Base-by-base conservation (phyloP, 1,140 invertebrate species). In the Psilanteris sp. region DNA sequence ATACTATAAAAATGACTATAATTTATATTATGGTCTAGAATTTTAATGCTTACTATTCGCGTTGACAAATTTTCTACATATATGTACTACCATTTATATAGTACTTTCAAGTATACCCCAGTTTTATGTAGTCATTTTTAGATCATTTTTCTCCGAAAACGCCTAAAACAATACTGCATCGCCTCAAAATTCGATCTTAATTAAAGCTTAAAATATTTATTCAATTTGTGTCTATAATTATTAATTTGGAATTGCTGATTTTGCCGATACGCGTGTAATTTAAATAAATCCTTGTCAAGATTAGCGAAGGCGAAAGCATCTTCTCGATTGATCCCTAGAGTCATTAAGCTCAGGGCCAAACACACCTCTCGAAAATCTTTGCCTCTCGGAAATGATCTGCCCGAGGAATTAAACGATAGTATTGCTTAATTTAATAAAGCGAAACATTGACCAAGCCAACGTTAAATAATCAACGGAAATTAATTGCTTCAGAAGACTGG, bases 341-440 rank as follows among this genome's bases (percentile, higher is more conserved):
- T 50, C 64, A 68, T 68, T 57, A 48, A 50, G 36, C 24, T 26
- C 24, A 31, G 34, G 24, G 14, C 34, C 18, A 67, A 9, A 43
- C 39, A 37, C 32, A 13, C 31, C 36, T 55, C 29, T 36, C 15
- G 50, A n/a, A n/a, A n/a, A n/a, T n/a, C n/a, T n/a, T n/a, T n/a
- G 18, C 24, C 37, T 48, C 24, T 39, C 16, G 43, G 11, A 57
- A 57, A 68, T 57, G 34, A 68, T 46, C 34, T 52, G 55, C 15
- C 7, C 15, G 24, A 15, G 9, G 39, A 43, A 48, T 59, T 27
- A 68, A 29, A 36, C 10, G 24, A 44, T 43, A 55, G 31, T 37
- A 46, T 18, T 48, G n/a, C 24, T 68, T 68, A 59, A 68, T 68
- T 68, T 57, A 57, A 68, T 66, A 66, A 52, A 64, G 27, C 26